These are phyloP conservation scores for Amblyteles armatorius DNA, from an alignment of 2,888 invertebrate species.

Conservation along the genomic window DNA sequence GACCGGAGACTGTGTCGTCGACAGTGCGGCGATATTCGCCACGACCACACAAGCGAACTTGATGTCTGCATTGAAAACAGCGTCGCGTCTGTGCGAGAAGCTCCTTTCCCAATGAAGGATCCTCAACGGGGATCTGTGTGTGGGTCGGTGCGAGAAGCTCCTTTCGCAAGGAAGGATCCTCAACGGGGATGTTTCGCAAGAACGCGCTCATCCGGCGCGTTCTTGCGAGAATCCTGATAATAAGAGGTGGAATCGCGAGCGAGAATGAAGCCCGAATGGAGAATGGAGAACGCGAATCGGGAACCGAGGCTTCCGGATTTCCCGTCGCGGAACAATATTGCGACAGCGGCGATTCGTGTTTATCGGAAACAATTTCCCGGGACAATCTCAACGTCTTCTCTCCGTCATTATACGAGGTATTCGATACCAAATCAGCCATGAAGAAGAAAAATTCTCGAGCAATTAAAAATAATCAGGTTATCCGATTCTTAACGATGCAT, in stretches of 20 bases:
- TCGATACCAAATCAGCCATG: background rate
- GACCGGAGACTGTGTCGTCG: slow-evolving; percentile 16
- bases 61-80: background rate
- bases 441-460: background rate
- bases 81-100: background rate
- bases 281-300: background rate
- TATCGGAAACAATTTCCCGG: slow-evolving; percentile 10
- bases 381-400: slow-evolving; percentile 8
- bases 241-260: background rate
- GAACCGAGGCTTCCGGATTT: background rate
- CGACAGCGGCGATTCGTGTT: slow-evolving; percentile 4
- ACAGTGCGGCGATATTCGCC: background rate
- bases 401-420: background rate
- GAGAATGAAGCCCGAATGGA: background rate
- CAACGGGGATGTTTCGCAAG: too few relatives aligned
- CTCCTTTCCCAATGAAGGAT: background rate
- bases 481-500: too few relatives aligned
- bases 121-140: too few relatives aligned
- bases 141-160: background rate
- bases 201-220: background rate
- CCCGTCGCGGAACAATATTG: slow-evolving; percentile 3
- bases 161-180: background rate
- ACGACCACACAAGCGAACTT: slow-evolving; percentile 16
- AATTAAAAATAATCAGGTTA: too few relatives aligned
- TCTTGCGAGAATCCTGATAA: slow-evolving; percentile 6